Conservation (phyloP, 2,113 vertebrate genomes). For the Merops nubicus region DNA sequence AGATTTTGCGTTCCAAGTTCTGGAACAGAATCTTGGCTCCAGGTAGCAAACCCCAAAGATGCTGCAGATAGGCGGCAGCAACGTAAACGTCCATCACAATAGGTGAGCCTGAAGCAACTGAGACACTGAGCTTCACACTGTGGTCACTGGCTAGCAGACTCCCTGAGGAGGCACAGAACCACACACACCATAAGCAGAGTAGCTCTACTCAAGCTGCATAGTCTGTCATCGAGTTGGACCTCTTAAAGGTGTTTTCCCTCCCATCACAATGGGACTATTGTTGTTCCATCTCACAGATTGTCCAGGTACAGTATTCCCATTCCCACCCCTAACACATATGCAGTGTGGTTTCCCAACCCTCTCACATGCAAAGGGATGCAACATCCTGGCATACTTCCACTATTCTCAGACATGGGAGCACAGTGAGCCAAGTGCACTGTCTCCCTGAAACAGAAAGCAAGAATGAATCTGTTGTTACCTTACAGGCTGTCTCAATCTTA, state of each 20-base stretch:
- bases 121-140: constrained; percentile 76
- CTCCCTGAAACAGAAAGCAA: background rate
- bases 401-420: background rate
- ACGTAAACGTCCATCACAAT: constrained; percentile 76
- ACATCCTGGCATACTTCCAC: background rate
- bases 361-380: background rate
- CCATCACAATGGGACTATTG: background rate
- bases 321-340: background rate
- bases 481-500: background rate
- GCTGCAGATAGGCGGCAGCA: constrained; percentile 67
- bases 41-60: constrained; percentile 79
- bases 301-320: background rate
- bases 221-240: background rate
- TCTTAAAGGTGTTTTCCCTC: background rate
- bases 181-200: background rate
- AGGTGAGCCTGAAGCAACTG: background rate
- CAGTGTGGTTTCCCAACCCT: background rate
- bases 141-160: constrained; percentile 23
- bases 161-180: constrained; percentile 9
- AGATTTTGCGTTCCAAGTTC: constrained; percentile 78
- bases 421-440: background rate
- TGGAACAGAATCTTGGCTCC: constrained; percentile 81
- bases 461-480: background rate
- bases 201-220: background rate
- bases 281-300: background rate